Percentiles rank a stretch among this genome's conserved stretches.
phyloP scores from a whole-genome alignment of 30 jellyfish, hydroid and myxozoan genomes.

The Pseudorhiza aurosa region DNA sequence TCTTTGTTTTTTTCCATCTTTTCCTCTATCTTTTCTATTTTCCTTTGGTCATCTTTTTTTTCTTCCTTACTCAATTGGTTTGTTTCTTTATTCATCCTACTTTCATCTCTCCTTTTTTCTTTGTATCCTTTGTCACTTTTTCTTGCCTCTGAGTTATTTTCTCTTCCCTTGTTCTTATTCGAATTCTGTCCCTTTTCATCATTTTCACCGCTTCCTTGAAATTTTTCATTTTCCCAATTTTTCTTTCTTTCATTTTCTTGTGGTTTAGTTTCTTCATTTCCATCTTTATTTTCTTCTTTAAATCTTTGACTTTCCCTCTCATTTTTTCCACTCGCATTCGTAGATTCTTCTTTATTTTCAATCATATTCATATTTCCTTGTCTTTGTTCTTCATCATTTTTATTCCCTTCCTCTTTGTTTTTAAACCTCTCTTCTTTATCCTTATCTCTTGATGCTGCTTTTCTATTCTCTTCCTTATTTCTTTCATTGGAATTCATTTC shows the following conservation, averaged over 20 bases:
- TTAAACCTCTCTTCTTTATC: neutral
- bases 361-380: neutral
- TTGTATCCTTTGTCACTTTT: constrained; percentile 2
- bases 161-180: neutral
- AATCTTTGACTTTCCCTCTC: neutral
- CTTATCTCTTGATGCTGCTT: constrained; percentile 10
- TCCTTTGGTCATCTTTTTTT: constrained; percentile 11
- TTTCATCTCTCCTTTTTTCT: neutral
- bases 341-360: neutral
- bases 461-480: constrained; percentile 15
- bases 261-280: neutral
- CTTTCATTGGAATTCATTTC: constrained; percentile 15
- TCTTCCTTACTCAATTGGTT: neutral
- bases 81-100: neutral
- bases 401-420: neutral
- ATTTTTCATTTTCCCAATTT: neutral
- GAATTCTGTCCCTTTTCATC: neutral
- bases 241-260: constrained; percentile 12
- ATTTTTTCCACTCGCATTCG: neutral
- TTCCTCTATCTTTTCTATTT: constrained; percentile 8
- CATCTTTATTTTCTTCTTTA: neutral
- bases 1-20: constrained; percentile 12
- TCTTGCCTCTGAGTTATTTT: neutral
- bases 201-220: neutral
- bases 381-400: neutral